Evolutionary conservation across 1,140 invertebrate genomes (phyloP).

Genomic region (Tetramorium alpestre): DNA sequence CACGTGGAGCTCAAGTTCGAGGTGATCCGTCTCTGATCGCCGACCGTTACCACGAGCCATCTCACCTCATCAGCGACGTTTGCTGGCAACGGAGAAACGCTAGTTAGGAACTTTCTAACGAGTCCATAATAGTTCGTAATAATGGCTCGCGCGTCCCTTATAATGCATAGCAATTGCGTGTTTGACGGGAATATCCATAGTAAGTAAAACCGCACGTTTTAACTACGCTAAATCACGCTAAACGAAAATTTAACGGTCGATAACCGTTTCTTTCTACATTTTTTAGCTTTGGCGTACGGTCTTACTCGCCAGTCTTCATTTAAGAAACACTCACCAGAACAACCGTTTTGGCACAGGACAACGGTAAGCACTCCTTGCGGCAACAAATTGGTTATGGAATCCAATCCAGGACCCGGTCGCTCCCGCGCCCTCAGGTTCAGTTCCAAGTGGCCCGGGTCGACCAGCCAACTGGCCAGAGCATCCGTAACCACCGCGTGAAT

Average conservation of each 20-base stretch:
- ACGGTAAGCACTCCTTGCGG: slow-evolving; percentile 86
- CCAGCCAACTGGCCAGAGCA: slow-evolving; percentile 86
- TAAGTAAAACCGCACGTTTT: not conserved
- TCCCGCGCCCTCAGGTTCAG: slow-evolving; percentile 84
- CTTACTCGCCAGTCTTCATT: not conserved
- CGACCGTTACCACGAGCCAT: slow-evolving; percentile 84
- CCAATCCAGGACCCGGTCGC: slow-evolving; percentile 80
- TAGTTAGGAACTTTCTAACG: slow-evolving; percentile 1
- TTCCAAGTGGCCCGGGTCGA: slow-evolving; percentile 86
- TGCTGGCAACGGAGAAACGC: slow-evolving; percentile 17
- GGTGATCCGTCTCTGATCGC: slow-evolving; percentile 84
- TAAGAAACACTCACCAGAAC: slow-evolving; percentile 47
- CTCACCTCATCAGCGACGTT: slow-evolving; percentile 79
- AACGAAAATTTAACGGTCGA: slow-evolving; percentile 8
- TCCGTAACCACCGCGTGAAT: slow-evolving; percentile 87
- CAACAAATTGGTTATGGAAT: slow-evolving; percentile 72
- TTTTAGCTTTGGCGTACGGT: not conserved
- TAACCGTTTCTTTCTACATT: not conserved
- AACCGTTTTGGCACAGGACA: slow-evolving; percentile 77
- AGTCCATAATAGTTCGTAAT: not conserved
- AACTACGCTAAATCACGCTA: not conserved
- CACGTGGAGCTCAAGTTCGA: slow-evolving; percentile 81
- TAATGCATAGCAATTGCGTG: slow-evolving; percentile 1
- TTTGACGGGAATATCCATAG: not conserved
- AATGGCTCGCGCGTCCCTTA: not conserved